Evolutionary conservation across 2,888 invertebrate genomes (phyloP).

Genomic region (Colletes collaris): DNA sequence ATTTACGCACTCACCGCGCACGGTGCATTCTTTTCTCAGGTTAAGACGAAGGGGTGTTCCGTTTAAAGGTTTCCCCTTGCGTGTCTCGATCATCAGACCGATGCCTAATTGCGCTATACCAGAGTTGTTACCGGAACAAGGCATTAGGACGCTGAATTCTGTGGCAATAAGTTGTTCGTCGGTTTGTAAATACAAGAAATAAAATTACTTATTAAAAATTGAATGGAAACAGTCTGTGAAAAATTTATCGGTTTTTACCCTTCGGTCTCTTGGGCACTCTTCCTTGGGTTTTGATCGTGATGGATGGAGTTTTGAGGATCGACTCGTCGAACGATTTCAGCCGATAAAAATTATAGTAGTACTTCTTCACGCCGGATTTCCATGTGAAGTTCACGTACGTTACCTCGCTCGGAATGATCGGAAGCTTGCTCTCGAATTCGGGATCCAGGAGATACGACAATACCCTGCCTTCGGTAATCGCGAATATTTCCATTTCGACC

Average conservation of each 20-base stretch:
- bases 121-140: slow-evolving; percentile 94
- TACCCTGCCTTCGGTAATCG: slow-evolving; percentile 94
- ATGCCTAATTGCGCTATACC: slow-evolving; percentile 95
- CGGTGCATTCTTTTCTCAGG: slow-evolving; percentile 96
- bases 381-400: slow-evolving; percentile 96
- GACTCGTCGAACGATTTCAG: slow-evolving; percentile 93
- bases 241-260: slow-evolving; percentile 87
- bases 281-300: slow-evolving; percentile 94
- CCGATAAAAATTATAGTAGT: slow-evolving; percentile 93
- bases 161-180: slow-evolving; percentile 67
- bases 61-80: slow-evolving; percentile 90
- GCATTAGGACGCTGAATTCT: slow-evolving; percentile 95
- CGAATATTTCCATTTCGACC: slow-evolving; percentile 94
- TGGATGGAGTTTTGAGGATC: slow-evolving; percentile 92
- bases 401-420: slow-evolving; percentile 96
- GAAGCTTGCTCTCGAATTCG: slow-evolving; percentile 94
- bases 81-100: slow-evolving; percentile 92
- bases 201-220: neutral
- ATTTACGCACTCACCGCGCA: slow-evolving; percentile 90
- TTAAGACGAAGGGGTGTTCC: slow-evolving; percentile 94
- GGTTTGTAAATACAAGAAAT: neutral
- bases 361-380: slow-evolving; percentile 92
- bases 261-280: slow-evolving; percentile 93
- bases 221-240: neutral
- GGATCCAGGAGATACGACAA: slow-evolving; percentile 94